phyloP scores from a whole-genome alignment of 2,797 vertebrate genomes.

The Spatula clypeata region DNA sequence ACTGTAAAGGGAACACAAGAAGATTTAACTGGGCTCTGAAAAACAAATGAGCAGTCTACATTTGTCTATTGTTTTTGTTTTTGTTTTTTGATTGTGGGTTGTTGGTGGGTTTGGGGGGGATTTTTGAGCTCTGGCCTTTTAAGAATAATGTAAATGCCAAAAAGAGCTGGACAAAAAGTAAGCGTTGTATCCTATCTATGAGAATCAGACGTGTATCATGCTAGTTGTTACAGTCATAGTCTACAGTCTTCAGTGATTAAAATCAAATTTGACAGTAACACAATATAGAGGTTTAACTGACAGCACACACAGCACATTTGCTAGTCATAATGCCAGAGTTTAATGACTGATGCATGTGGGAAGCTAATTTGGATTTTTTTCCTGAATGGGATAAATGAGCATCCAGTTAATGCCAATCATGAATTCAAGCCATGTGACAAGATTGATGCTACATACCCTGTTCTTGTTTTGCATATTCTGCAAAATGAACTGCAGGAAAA shows the following conservation, averaged over 20 bases:
- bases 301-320: conserved; percentile 78
- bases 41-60: conserved; percentile 12
- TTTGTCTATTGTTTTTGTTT: background rate
- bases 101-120: background rate
- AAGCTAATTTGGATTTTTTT: conserved; percentile 73
- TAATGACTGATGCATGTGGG: conserved; percentile 76
- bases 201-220: conserved; percentile 81
- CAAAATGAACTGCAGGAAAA: conserved; percentile 82
- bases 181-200: conserved; percentile 79
- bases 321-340: conserved; percentile 68
- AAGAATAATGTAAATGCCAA: conserved; percentile 23
- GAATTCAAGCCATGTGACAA: conserved; percentile 75
- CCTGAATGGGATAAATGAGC: conserved; percentile 81
- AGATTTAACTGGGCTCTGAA: background rate
- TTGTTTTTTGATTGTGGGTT: background rate
- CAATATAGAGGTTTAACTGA: conserved; percentile 75
- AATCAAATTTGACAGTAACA: conserved; percentile 72
- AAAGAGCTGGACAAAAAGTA: conserved; percentile 70
- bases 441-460: conserved; percentile 80
- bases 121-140: conserved; percentile 24
- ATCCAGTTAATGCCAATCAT: conserved; percentile 70
- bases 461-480: conserved; percentile 81
- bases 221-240: conserved; percentile 82
- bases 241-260: conserved; percentile 78
- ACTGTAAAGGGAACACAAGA: background rate